Conservation (phyloP, 2,113 vertebrate species). For the Reinhardtius hippoglossoides region DNA sequence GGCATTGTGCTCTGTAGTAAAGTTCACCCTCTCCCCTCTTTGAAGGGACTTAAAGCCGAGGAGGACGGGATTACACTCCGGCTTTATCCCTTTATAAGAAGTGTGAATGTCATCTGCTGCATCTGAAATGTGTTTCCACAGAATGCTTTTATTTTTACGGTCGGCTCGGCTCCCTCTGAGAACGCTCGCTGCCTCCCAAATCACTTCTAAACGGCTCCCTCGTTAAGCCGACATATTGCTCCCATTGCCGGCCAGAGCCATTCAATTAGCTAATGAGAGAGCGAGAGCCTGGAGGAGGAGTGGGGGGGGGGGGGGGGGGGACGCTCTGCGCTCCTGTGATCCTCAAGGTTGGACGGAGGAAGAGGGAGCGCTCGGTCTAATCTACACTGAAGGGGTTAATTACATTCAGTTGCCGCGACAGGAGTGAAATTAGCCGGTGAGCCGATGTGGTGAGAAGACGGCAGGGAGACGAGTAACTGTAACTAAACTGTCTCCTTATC, state of each 20-base stretch:
- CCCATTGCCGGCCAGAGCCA: constrained; percentile 35
- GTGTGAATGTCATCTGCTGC: constrained; percentile 46
- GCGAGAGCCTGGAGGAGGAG: no score
- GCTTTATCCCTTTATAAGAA: constrained; percentile 19
- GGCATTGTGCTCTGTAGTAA: background rate
- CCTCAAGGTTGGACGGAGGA: constrained; percentile 43
- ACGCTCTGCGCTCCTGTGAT: constrained; percentile 18
- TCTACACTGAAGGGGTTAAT: constrained; percentile 51
- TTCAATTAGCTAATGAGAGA: constrained; percentile 72
- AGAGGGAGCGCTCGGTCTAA: constrained; percentile 7
- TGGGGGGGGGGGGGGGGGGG: constrained; percentile 23
- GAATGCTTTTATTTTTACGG: constrained; percentile 18
- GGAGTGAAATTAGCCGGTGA: constrained; percentile 33
- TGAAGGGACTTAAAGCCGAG: constrained; percentile 10
- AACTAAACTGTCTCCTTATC: no score
- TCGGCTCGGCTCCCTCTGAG: constrained; percentile 2
- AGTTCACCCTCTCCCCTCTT: constrained; percentile 12
- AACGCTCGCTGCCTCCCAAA: constrained; percentile 41
- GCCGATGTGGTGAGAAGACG: constrained; percentile 33
- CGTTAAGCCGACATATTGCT: constrained; percentile 62
- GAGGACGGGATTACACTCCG: constrained; percentile 16
- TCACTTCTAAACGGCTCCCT: constrained; percentile 54
- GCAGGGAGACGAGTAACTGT: background rate
- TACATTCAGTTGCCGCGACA: constrained; percentile 49
- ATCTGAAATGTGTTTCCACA: constrained; percentile 38